These are phyloP conservation scores for Notocelia uddmanniana DNA, from an alignment of 2,888 invertebrate species.

Conservation along the genomic window DNA sequence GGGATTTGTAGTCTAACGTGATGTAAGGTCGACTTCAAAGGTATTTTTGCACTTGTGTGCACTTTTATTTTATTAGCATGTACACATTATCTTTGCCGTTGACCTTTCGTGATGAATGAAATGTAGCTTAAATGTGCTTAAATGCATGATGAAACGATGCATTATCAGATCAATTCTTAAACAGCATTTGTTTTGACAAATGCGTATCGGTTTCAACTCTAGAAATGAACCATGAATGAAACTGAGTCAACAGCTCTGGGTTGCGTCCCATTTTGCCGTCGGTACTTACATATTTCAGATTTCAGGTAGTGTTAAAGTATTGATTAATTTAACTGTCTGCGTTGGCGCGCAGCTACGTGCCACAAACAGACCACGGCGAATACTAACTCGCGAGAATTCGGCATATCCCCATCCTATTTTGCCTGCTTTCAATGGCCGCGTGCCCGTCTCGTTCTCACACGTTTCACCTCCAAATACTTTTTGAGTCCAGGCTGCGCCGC, in stretches of 20 bases:
- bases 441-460: conserved; percentile 76
- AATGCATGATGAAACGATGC: no score
- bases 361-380: conserved; percentile 60
- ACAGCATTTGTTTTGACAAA: no score
- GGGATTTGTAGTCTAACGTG: no score
- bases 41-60: no score
- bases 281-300: conserved; percentile 9
- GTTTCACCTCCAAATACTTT: conserved; percentile 83
- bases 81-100: no score
- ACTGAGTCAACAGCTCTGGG: neutral
- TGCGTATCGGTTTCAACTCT: no score
- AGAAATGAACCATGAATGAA: neutral
- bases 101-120: no score
- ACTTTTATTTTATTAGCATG: no score
- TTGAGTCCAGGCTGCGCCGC: conserved; percentile 76
- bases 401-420: conserved; percentile 77
- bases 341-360: conserved; percentile 50
- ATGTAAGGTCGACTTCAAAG: no score
- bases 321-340: conserved; percentile 56
- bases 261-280: neutral
- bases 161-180: no score
- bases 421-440: conserved; percentile 61
- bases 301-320: conserved; percentile 2
- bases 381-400: conserved; percentile 75
- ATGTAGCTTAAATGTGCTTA: no score